Conservation (phyloP, 2,797 vertebrate species). For the Orestias chungarensis region DNA sequence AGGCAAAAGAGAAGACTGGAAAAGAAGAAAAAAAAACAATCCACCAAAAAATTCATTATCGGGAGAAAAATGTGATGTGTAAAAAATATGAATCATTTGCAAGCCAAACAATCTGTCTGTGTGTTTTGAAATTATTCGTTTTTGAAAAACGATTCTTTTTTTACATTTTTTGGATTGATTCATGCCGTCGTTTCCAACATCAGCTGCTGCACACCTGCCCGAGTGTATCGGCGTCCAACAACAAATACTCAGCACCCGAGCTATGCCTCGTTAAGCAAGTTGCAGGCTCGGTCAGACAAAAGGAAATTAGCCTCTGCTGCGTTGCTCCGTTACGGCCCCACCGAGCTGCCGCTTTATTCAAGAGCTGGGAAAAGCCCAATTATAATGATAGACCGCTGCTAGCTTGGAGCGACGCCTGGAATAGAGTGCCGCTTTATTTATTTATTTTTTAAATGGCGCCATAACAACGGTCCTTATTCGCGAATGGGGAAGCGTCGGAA, state of each 20-base stretch:
- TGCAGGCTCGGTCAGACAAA: slow-evolving; percentile 69
- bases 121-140: slow-evolving; percentile 11
- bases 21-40: neutral
- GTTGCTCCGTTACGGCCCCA: slow-evolving; percentile 60
- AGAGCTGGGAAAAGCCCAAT: slow-evolving; percentile 71
- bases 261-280: slow-evolving; percentile 39
- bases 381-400: slow-evolving; percentile 75
- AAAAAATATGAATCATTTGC: too few relatives aligned
- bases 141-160: slow-evolving; percentile 1
- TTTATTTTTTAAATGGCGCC: too few relatives aligned
- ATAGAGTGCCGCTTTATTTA: slow-evolving; percentile 64
- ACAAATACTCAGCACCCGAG: slow-evolving; percentile 23
- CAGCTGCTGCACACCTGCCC: neutral
- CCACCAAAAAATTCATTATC: neutral
- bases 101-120: neutral
- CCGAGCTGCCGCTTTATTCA: slow-evolving; percentile 65
- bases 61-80: neutral
- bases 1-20: neutral
- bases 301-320: slow-evolving; percentile 68
- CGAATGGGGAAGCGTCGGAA: slow-evolving; percentile 67
- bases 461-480: slow-evolving; percentile 66
- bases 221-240: slow-evolving; percentile 26
- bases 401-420: slow-evolving; percentile 71
- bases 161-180: too few relatives aligned
- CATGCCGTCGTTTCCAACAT: slow-evolving; percentile 1